Evolutionary conservation across 2,113 vertebrate species (phyloP), one percentile per base, ranked within the genome.

Genomic region (Phoxinus phoxinus): DNA sequence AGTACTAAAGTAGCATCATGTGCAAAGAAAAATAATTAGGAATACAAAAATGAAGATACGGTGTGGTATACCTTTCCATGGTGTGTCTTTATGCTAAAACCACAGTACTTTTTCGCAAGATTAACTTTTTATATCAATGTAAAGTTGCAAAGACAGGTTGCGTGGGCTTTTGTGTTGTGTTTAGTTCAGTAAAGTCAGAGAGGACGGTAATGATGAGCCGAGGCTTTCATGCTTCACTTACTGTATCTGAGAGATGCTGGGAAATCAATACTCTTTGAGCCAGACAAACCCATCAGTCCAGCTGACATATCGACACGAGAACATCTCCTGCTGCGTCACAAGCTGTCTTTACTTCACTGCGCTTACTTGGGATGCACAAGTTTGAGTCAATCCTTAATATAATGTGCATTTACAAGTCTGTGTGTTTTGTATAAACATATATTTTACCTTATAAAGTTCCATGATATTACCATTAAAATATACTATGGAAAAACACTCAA

Each of bases 191-290:
- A 15, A 21, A 30, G n/a, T 75, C 15, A 23, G 65, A 30, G 73
- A 76, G 25, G 44, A 30, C 15, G 11, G 73, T 53, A 19, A 74
- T 74, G 25, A 61, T 83, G 76, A 73, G n/a, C 63, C 61, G 46
- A 79, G 7, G 56, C 53, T 37, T 41, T 79, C 41, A 35, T 51
- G 3, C 79, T 30, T 72, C 84, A 74, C 53, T 78, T 74, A 79
- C 17, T 21, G 51, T 6, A 19, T 53, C 51, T 21, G 53, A 56
- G 53, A 7, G 19, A 56, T 19, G 53, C 19, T 21, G 19, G 23
- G 17, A 72, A 72, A 84, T 88, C 84, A 83, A 88, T 88, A 65
- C n/a, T 32, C 12, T 79, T 61, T 44, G 35, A 63, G 48, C 69
- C 63, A 59, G 76, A 51, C 83, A 48, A 23, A 71, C 46, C 51